Conservation (phyloP, 2,797 vertebrate genomes). For the Clarias pachynema region DNA sequence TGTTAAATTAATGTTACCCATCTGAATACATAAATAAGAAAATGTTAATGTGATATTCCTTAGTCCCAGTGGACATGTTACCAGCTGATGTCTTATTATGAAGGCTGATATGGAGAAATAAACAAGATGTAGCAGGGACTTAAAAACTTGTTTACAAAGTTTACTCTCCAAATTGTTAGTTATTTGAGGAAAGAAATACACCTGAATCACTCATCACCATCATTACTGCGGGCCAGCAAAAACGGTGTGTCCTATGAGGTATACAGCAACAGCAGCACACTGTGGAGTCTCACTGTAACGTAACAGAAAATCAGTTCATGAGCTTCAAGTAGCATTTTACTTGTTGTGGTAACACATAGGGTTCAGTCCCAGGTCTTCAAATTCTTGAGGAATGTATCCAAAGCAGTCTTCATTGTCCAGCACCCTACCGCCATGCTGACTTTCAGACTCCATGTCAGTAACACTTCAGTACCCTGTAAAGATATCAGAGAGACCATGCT, state of each 20-base stretch:
- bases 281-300: background rate
- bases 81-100: background rate
- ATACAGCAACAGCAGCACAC: conserved; percentile 2
- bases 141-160: background rate
- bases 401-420: conserved; percentile 68
- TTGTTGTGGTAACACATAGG: background rate
- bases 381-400: conserved; percentile 68
- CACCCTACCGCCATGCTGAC: conserved; percentile 70
- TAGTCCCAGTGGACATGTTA: too few species aligned
- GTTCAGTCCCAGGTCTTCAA: conserved; percentile 60
- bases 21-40: background rate
- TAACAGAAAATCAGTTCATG: background rate
- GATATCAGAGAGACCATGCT: conserved; percentile 56
- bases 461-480: conserved; percentile 51
- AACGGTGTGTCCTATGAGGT: background rate
- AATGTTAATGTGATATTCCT: background rate
- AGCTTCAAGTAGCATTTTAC: background rate
- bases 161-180: background rate
- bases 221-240: background rate
- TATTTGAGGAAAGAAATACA: background rate
- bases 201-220: background rate
- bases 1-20: background rate
- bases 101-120: background rate
- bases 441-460: conserved; percentile 67
- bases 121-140: background rate